Conservation (phyloP, 2,888 invertebrate genomes). For the Heliothis peltigera region DNA sequence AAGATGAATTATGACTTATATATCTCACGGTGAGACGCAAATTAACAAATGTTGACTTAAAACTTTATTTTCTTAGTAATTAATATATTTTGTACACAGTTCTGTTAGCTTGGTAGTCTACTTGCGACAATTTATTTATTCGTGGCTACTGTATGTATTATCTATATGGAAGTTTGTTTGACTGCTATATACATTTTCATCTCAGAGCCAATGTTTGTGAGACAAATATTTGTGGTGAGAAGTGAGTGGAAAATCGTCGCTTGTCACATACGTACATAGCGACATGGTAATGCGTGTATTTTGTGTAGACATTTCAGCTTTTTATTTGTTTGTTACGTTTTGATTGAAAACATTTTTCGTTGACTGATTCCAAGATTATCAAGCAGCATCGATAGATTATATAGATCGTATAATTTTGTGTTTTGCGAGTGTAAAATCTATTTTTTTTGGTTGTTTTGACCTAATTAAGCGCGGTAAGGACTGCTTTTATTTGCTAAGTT, state of each 20-base stretch:
- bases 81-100: constrained; percentile 37
- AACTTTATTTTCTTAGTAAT: constrained; percentile 49
- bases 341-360: neutral
- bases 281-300: constrained; percentile 1
- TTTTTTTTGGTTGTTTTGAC: neutral
- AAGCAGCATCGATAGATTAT: too few species aligned
- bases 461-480: neutral
- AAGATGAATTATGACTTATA: constrained; percentile 51
- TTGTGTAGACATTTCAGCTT: constrained; percentile 4
- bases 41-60: constrained; percentile 51
- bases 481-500: neutral
- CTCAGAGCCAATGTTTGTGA: constrained; percentile 66
- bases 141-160: constrained; percentile 20
- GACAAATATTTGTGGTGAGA: constrained; percentile 63
- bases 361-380: neutral
- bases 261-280: constrained; percentile 16
- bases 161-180: constrained; percentile 46
- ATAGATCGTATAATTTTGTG: too few species aligned
- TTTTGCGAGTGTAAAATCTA: too few species aligned
- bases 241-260: constrained; percentile 51
- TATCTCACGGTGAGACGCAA: constrained; percentile 18
- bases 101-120: constrained; percentile 23
- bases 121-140: constrained; percentile 40
- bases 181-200: constrained; percentile 62
- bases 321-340: constrained; percentile 26